A percentile compares a stretch with the other conserved stretches of the same genome.
Conservation (phyloP, 2,113 vertebrate species). For the Notiomystis cincta region DNA sequence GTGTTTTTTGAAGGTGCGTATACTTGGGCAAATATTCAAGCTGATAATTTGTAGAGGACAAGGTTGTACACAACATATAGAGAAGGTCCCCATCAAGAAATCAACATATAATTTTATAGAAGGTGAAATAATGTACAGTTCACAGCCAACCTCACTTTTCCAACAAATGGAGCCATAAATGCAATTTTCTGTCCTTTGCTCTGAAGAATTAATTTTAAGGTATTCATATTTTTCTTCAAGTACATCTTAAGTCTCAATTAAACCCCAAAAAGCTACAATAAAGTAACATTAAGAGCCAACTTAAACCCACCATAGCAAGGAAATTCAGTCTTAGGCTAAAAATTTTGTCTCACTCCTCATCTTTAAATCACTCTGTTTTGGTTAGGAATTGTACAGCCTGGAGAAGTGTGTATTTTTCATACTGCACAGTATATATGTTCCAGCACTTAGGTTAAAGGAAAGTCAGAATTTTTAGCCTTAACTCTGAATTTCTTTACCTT, state of each 20-base stretch:
- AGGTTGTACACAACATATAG: neutral
- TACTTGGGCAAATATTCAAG: neutral
- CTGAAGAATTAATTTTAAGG: slow-evolving; percentile 71
- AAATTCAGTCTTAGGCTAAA: slow-evolving; percentile 61
- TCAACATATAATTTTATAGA: slow-evolving; percentile 48
- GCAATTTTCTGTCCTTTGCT: slow-evolving; percentile 62
- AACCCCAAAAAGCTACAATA: slow-evolving; percentile 66
- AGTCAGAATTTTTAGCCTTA: slow-evolving; percentile 66
- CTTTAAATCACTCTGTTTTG: slow-evolving; percentile 67
- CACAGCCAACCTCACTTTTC: slow-evolving; percentile 54
- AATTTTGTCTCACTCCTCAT: slow-evolving; percentile 54
- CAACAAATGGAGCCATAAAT: slow-evolving; percentile 65
- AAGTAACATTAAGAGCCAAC: slow-evolving; percentile 71
- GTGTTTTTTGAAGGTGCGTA: neutral
- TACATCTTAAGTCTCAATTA: slow-evolving; percentile 72
- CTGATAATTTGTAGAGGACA: neutral
- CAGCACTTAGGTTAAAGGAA: slow-evolving; percentile 51
- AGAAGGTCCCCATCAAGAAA: neutral
- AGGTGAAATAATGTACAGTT: slow-evolving; percentile 47
- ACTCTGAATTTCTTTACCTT: slow-evolving; percentile 60
- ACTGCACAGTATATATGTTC: slow-evolving; percentile 44
- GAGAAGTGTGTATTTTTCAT: slow-evolving; percentile 62
- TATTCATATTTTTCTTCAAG: slow-evolving; percentile 70
- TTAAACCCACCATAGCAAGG: slow-evolving; percentile 66
- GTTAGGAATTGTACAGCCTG: slow-evolving; percentile 42